Percentiles rank a stretch among this genome's conserved stretches.
Evolutionary conservation across 2,113 vertebrate species (phyloP).

Genomic region (Tupaia chinensis): DNA sequence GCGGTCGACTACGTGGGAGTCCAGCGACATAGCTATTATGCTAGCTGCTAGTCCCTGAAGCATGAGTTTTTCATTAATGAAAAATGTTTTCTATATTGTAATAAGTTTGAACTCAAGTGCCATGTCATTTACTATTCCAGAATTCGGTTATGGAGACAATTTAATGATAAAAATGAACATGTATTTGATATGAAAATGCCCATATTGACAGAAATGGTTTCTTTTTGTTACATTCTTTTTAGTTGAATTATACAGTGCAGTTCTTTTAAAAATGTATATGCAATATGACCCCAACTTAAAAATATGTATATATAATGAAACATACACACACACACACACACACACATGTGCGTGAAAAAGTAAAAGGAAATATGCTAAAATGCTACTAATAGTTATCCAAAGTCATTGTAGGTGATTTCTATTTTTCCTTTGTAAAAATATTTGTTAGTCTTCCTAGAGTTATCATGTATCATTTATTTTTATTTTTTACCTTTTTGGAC

Average conservation of each 20-base stretch:
- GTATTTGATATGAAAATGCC: background rate
- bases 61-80: background rate
- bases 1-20: too few relatives aligned
- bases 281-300: too few relatives aligned
- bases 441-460: too few relatives aligned
- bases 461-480: too few relatives aligned
- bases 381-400: too few relatives aligned
- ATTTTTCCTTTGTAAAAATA: too few relatives aligned
- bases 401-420: too few relatives aligned
- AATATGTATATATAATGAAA: too few relatives aligned
- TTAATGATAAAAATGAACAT: constrained; percentile 15
- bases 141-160: background rate
- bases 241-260: background rate
- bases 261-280: background rate
- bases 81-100: background rate
- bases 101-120: background rate
- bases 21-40: too few relatives aligned
- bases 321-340: too few relatives aligned
- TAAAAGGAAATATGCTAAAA: too few relatives aligned
- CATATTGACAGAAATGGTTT: background rate
- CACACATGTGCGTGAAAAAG: too few relatives aligned
- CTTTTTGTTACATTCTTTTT: background rate
- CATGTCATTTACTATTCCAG: background rate
- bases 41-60: background rate
- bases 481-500: background rate